Percentiles rank a stretch among this genome's conserved stretches.
Evolutionary conservation across 2,888 invertebrate species (phyloP).

Genomic region (Cistogaster globosa): DNA sequence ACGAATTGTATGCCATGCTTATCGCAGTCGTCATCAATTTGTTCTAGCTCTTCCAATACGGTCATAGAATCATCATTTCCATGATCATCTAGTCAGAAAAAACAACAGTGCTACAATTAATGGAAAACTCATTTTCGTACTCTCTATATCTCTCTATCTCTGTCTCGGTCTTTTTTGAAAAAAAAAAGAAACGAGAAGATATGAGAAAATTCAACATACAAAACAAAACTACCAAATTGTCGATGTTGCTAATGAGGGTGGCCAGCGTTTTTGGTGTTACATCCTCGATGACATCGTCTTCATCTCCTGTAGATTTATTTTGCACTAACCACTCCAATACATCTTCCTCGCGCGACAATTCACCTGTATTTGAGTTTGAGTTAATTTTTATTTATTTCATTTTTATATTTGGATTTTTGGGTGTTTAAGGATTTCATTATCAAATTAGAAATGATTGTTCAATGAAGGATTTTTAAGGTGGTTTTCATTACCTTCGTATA

Average conservation of each 20-base stretch:
- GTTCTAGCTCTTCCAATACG: conserved; percentile 93
- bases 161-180: neutral
- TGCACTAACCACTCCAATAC: conserved; percentile 96
- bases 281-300: conserved; percentile 96
- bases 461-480: conserved; percentile 30
- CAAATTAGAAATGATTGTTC: neutral
- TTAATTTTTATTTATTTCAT: conserved; percentile 12
- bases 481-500: conserved; percentile 90
- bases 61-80: conserved; percentile 94
- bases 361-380: conserved; percentile 85
- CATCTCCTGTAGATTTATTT: conserved; percentile 96
- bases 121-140: neutral
- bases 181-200: conserved; percentile 20
- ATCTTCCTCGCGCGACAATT: conserved; percentile 94
- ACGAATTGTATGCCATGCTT: conserved; percentile 96
- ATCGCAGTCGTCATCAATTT: conserved; percentile 96
- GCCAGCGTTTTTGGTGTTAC: conserved; percentile 95
- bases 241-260: conserved; percentile 94
- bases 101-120: conserved; percentile 49
- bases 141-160: neutral
- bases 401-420: conserved; percentile 1
- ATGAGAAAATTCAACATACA: conserved; percentile 86
- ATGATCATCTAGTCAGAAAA: conserved; percentile 88
- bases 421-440: neutral
- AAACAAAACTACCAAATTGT: conserved; percentile 95